These are phyloP conservation scores for Wasmannia auropunctata DNA, from an alignment of 1,140 invertebrate genomes.

Conservation along the genomic window DNA sequence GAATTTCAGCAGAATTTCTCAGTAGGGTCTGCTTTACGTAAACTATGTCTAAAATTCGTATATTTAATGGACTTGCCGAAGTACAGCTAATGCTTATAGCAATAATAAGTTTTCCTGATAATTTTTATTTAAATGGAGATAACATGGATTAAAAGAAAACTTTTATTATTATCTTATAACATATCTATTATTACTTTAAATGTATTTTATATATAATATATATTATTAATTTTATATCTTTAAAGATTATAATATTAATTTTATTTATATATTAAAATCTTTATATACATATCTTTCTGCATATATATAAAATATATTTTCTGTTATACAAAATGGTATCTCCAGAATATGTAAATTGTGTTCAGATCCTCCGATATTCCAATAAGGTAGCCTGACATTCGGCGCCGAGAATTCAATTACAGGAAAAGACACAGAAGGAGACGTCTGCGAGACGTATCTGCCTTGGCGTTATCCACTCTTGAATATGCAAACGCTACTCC, in stretches of 20 bases:
- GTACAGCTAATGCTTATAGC: not conserved
- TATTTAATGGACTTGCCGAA: not conserved
- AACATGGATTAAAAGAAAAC: not conserved
- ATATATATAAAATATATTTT: not conserved
- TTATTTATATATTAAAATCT: not conserved
- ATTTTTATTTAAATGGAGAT: not conserved
- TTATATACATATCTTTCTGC: not conserved
- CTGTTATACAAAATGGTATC: not conserved
- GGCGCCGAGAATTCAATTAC: slow-evolving; percentile 44
- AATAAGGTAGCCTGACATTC: slow-evolving; percentile 30
- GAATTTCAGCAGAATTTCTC: slow-evolving; percentile 29
- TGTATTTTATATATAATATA: not conserved
- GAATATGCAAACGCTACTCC: slow-evolving; percentile 68
- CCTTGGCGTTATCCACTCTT: slow-evolving; percentile 41
- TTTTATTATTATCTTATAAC: not conserved
- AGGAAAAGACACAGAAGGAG: slow-evolving; percentile 29
- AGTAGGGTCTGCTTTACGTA: not conserved
- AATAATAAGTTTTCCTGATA: not conserved
- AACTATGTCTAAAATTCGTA: not conserved
- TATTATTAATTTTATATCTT: not conserved
- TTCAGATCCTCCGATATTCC: not conserved
- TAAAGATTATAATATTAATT: not conserved
- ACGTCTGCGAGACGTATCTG: slow-evolving; percentile 52
- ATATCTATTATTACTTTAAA: slow-evolving; percentile 12
- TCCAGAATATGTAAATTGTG: not conserved